Conservation (phyloP, 2,797 vertebrate genomes). For the Malacoctenus gilli region DNA sequence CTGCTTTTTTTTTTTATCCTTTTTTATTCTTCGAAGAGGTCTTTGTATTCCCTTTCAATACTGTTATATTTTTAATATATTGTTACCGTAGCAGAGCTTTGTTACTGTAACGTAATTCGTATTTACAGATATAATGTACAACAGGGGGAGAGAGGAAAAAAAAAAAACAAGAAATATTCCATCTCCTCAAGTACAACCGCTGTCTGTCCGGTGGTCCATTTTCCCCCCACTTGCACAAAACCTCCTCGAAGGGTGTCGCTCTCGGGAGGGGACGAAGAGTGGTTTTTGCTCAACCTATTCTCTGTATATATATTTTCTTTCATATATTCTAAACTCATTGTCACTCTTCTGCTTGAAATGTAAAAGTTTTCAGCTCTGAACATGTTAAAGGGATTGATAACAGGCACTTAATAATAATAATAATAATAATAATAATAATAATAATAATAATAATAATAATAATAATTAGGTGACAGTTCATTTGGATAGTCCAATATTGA, state of each 20-base stretch:
- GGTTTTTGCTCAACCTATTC: conserved; percentile 38
- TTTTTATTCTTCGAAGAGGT: conserved; percentile 50
- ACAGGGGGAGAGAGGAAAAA: conserved; percentile 50
- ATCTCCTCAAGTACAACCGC: conserved; percentile 39
- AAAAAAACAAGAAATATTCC: conserved; percentile 55
- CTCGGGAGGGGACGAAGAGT: conserved; percentile 47
- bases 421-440: conserved; percentile 63
- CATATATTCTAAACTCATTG: conserved; percentile 46
- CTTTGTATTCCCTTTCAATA: conserved; percentile 67
- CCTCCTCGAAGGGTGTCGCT: conserved; percentile 24
- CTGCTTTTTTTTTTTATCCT: conserved; percentile 9
- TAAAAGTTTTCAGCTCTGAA: conserved; percentile 55
- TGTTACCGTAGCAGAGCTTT: conserved; percentile 72
- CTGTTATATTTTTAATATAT: conserved; percentile 69
- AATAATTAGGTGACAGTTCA: conserved; percentile 34
- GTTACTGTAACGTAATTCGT: conserved; percentile 72
- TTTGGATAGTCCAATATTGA: conserved; percentile 56
- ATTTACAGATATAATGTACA: conserved; percentile 81
- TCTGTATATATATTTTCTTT: not conserved
- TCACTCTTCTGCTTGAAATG: conserved; percentile 45
- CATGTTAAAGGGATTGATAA: conserved; percentile 86
- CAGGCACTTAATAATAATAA: conserved; percentile 87
- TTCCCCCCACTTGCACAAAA: conserved; percentile 75
- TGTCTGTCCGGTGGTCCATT: conserved; percentile 45
- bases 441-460: conserved; percentile 43